Evolutionary conservation across 2,888 invertebrate species (phyloP).

Genomic region (Drosophila prostipennis): DNA sequence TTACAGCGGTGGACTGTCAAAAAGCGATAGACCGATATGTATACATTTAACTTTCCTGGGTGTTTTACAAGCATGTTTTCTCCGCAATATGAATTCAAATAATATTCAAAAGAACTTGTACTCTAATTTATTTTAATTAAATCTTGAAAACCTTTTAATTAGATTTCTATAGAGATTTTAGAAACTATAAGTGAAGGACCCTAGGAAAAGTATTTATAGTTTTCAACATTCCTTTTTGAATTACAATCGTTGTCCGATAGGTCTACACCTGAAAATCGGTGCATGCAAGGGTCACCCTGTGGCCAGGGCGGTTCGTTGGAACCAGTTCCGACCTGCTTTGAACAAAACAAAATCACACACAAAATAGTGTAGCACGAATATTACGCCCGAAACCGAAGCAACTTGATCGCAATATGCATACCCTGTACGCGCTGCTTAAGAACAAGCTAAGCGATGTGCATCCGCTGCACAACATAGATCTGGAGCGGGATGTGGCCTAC

Average conservation of each 20-base stretch:
- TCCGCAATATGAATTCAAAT: no score
- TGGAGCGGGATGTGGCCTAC: constrained; percentile 86
- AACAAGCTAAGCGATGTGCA: constrained; percentile 85
- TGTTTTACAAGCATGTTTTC: not conserved
- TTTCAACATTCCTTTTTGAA: not conserved
- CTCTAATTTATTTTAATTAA: no score
- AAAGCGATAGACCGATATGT: not conserved
- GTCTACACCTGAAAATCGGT: not conserved
- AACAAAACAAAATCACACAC: constrained; percentile 6
- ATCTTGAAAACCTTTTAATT: no score
- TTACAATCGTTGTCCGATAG: not conserved
- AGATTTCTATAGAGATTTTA: no score
- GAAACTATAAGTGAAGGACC: no score
- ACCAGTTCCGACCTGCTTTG: constrained; percentile 2
- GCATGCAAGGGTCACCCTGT: not conserved
- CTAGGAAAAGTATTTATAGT: no score
- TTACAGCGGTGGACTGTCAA: constrained; percentile 4
- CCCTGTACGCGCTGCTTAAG: constrained; percentile 81
- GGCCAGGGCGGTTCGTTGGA: not conserved
- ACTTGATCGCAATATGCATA: constrained; percentile 60
- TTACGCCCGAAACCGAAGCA: constrained; percentile 5
- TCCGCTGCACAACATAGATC: constrained; percentile 86
- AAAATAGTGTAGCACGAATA: constrained; percentile 39
- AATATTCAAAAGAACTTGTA: no score
- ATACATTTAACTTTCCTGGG: not conserved